Percentiles rank a stretch among this genome's conserved stretches.
These are phyloP conservation scores for Drosophila mimetica DNA, from an alignment of 2,888 invertebrate genomes.

Conservation along the genomic window DNA sequence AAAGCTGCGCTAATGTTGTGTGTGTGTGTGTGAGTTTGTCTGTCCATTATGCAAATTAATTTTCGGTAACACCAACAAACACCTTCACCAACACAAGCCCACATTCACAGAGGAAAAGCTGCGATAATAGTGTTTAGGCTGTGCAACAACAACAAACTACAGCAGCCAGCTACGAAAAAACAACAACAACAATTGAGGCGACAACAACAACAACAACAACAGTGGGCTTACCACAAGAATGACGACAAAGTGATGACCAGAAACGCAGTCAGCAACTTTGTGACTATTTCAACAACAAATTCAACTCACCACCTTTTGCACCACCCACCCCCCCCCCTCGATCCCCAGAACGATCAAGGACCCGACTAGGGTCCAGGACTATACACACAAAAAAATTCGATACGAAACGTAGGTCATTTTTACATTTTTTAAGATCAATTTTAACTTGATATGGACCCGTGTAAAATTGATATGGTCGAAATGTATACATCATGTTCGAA, in stretches of 20 bases:
- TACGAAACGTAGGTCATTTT: no score
- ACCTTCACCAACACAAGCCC: slow-evolving; percentile 37
- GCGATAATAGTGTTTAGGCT: slow-evolving; percentile 48
- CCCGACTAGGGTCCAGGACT: not conserved
- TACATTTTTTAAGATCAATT: no score
- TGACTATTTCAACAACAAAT: slow-evolving; percentile 66
- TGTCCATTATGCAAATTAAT: slow-evolving; percentile 74
- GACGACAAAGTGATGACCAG: slow-evolving; percentile 73
- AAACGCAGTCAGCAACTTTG: slow-evolving; percentile 77
- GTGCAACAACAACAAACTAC: slow-evolving; percentile 6
- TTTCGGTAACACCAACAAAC: slow-evolving; percentile 66
- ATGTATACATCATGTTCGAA: no score
- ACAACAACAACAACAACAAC: slow-evolving; percentile 58
- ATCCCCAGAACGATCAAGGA: slow-evolving; percentile 21
- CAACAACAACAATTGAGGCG: slow-evolving; percentile 64
- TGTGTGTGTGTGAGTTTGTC: slow-evolving; percentile 20
- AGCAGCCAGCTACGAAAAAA: slow-evolving; percentile 14
- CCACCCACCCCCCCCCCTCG: not conserved
- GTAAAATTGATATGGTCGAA: no score
- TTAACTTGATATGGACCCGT: no score
- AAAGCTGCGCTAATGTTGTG: slow-evolving; percentile 36
- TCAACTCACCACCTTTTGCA: slow-evolving; percentile 26
- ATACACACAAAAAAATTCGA: no score
- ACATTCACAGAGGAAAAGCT: slow-evolving; percentile 13
- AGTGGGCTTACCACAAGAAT: slow-evolving; percentile 63